Percentiles rank a stretch among this genome's conserved stretches.
Conservation (phyloP, 2,888 invertebrate genomes). For the Autographa gamma region DNA sequence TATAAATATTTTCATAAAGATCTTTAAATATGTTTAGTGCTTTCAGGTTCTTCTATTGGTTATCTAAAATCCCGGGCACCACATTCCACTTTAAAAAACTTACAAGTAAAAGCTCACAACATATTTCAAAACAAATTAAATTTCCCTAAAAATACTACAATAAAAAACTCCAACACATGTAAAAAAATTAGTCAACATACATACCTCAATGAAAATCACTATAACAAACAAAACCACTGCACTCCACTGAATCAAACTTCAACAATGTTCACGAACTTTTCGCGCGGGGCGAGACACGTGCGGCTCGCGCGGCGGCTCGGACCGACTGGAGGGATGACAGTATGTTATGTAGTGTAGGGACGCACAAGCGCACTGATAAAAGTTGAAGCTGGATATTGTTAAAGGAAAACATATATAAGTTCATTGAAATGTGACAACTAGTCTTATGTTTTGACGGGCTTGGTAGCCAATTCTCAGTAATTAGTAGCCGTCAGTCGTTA, state of each 20-base stretch:
- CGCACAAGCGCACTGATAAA: constrained; percentile 52
- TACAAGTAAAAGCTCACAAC: background rate
- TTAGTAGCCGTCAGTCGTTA: too few relatives aligned
- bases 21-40: too few relatives aligned
- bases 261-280: constrained; percentile 49
- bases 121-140: background rate
- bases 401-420: too few relatives aligned
- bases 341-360: constrained; percentile 17
- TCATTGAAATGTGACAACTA: too few relatives aligned
- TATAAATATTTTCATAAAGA: too few relatives aligned
- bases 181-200: constrained; percentile 12
- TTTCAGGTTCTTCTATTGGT: too few relatives aligned
- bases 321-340: constrained; percentile 43
- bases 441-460: too few relatives aligned
- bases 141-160: background rate
- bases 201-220: constrained; percentile 35
- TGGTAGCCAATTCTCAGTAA: too few relatives aligned
- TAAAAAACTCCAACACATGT: background rate
- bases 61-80: too few relatives aligned
- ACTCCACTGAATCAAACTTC: constrained; percentile 47
- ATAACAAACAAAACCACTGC: constrained; percentile 30
- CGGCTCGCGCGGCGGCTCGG: constrained; percentile 35
- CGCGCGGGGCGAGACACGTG: constrained; percentile 42
- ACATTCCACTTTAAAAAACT: background rate
- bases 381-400: constrained; percentile 9